Evolutionary conservation across 2,888 invertebrate genomes (phyloP), one percentile per base, ranked within the genome.

Genomic region (Spicauda simplicius): DNA sequence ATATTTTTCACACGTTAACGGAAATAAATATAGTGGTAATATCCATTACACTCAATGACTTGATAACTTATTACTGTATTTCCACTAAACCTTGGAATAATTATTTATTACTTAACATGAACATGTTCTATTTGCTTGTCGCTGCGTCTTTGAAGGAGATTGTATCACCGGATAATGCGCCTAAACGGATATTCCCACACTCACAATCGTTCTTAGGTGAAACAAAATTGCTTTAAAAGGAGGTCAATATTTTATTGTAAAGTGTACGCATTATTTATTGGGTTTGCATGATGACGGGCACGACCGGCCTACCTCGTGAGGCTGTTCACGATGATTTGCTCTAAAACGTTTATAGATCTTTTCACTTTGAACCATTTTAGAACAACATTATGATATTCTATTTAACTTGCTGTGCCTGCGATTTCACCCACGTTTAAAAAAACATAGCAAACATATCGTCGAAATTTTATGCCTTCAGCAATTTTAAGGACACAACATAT

Each of bases 261-360:
- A 61, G 69, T 68, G 58, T 71, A 76, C 76, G 76, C 74, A 74
- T 80, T 78, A 79, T 84, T 83, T 82, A 82, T 83, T 74, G 74
- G 77, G 80, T 84, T 83, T 80, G 79, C 77, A 77, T 72, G 79
- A 74, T 77, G 80, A 74, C 78, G 77, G 74, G 79, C 88, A 88
- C 88, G 88, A 88, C 74, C 16, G 80, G 75, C 78, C 81, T 72
- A 75, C 62, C 77, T 90, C 90, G 89, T 90, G 88, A 87, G 81
- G 72, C 69, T 57, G 68, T 72, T 79, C 74, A 76, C 76, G 73
- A 74, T 72, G 61, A 53, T 65, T 41, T 45, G 30, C 52, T 65
- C 61, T 64, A 52, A 64, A 57, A 52, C 37, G 30, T 53, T 53
- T 41, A 0, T 30, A 25, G 55, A 41, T 41, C 12, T 41, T 12